These are phyloP conservation scores for Megalops atlanticus DNA, from an alignment of 2,113 vertebrate species.

Conservation along the genomic window DNA sequence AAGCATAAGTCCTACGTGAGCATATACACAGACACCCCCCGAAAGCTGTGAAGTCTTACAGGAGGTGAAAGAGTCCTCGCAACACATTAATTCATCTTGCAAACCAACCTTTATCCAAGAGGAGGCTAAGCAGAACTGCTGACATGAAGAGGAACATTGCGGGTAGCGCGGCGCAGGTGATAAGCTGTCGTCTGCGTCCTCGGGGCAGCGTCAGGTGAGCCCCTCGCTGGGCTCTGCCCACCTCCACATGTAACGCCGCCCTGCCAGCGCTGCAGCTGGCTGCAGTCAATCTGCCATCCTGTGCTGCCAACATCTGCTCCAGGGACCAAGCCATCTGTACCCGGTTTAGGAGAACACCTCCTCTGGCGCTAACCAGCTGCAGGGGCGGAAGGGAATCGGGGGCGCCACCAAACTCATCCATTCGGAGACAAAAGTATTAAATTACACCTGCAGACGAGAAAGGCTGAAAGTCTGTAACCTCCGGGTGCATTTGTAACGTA, in stretches of 20 bases:
- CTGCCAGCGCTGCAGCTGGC: constrained; percentile 55
- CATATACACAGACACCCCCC: neutral
- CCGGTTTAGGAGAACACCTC: constrained; percentile 50
- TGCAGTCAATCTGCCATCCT: constrained; percentile 60
- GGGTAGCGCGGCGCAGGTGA: constrained; percentile 50
- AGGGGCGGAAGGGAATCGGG: constrained; percentile 44
- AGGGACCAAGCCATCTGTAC: constrained; percentile 69
- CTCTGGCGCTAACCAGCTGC: constrained; percentile 61
- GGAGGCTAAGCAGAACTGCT: constrained; percentile 35
- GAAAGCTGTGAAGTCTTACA: neutral
- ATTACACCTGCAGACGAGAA: constrained; percentile 1
- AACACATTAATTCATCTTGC: constrained; percentile 18
- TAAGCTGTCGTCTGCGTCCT: constrained; percentile 50
- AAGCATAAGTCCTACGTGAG: too few species aligned
- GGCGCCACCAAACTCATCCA: constrained; percentile 18
- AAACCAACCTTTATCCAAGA: constrained; percentile 27
- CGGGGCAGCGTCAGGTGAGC: constrained; percentile 49
- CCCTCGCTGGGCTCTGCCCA: constrained; percentile 49
- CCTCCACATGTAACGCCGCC: constrained; percentile 36
- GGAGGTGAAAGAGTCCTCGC: constrained; percentile 41
- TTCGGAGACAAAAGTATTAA: constrained; percentile 17
- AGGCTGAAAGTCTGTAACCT: too few species aligned
- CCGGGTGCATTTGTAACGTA: neutral
- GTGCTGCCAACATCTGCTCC: constrained; percentile 73
- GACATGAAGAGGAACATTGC: constrained; percentile 33